These are phyloP conservation scores for Thaumatotibia leucotreta DNA, from an alignment of 1,140 invertebrate species.

Conservation along the genomic window DNA sequence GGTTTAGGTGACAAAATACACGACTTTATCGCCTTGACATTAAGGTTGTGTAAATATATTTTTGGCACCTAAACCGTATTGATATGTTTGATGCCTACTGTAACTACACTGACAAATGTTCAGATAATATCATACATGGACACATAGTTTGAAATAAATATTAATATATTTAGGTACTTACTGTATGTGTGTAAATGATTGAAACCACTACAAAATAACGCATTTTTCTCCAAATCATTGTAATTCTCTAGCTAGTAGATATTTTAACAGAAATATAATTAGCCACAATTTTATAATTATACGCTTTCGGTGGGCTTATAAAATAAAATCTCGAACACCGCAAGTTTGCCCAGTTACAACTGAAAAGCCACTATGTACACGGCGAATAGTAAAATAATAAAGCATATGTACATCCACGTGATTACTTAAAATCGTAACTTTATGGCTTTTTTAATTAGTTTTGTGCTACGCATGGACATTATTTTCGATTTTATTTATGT, in stretches of 20 bases:
- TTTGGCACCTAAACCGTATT: no score
- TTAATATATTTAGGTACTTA: neutral
- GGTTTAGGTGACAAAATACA: no score
- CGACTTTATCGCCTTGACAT: no score
- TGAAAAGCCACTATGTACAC: neutral
- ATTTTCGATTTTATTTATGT: neutral
- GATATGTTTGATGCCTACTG: no score
- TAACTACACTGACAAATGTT: no score
- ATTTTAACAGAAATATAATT: neutral
- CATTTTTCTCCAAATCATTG: neutral
- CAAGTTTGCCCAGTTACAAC: no score
- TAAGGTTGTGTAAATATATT: no score
- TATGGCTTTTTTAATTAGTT: neutral
- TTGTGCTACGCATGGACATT: neutral
- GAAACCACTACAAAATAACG: neutral
- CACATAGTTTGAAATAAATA: neutral
- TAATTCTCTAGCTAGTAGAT: neutral
- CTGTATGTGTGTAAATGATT: neutral
- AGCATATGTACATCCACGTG: neutral
- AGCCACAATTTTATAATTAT: no score
- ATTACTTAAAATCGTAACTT: neutral
- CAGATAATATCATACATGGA: no score
- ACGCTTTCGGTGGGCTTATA: no score
- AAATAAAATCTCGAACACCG: no score
- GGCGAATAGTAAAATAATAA: neutral